Evolutionary conservation across 1,140 invertebrate species (phyloP).

Genomic region (Battus philenor): DNA sequence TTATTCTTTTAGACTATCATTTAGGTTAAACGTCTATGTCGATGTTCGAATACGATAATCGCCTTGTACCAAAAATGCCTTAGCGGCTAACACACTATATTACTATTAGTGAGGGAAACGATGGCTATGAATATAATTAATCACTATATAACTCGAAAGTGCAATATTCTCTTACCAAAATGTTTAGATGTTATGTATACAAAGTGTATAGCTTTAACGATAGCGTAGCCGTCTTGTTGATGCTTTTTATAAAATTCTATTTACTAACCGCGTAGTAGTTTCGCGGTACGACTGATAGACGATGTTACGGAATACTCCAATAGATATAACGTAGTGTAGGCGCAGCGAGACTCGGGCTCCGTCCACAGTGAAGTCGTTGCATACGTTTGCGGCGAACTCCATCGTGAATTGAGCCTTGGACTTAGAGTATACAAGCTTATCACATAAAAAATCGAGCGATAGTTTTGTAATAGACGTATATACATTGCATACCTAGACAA

Average conservation of each 20-base stretch:
- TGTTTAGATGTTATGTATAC: conserved; percentile 70
- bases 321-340: conserved; percentile 64
- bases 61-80: conserved; percentile 31
- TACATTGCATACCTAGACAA: conserved; percentile 19
- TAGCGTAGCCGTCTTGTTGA: conserved; percentile 72
- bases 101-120: conserved; percentile 19
- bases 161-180: conserved; percentile 71
- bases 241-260: conserved; percentile 74
- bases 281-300: conserved; percentile 67
- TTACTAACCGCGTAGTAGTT: conserved; percentile 62
- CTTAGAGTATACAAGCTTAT: conserved; percentile 56
- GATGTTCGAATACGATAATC: not conserved
- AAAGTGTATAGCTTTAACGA: conserved; percentile 70
- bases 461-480: conserved; percentile 62
- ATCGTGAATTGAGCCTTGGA: conserved; percentile 29
- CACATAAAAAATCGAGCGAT: conserved; percentile 50
- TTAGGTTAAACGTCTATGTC: too few relatives aligned
- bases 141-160: conserved; percentile 29
- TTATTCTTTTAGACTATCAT: too few relatives aligned
- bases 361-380: conserved; percentile 12
- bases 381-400: too few relatives aligned
- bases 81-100: conserved; percentile 43
- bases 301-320: conserved; percentile 67
- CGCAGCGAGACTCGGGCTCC: conserved; percentile 26
- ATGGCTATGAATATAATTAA: conserved; percentile 1